phyloP scores from a whole-genome alignment of 2,888 invertebrate species.

The Eudasyphora cyanicolor region DNA sequence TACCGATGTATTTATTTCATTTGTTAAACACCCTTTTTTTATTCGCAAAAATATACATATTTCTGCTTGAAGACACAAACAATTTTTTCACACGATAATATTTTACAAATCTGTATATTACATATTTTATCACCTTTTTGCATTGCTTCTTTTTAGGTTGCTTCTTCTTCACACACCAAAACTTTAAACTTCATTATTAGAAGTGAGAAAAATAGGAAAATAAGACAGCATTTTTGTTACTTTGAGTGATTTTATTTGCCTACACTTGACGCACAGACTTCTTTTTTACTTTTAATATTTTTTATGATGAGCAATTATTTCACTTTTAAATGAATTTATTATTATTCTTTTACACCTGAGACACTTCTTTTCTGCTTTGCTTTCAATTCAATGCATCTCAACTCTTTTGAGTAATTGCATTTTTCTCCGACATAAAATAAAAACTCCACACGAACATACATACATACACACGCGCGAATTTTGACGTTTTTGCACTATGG shows the following conservation, averaged over 20 bases:
- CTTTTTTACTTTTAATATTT: background rate
- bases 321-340: conserved; percentile 22
- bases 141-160: conserved; percentile 27
- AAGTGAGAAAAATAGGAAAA: no score
- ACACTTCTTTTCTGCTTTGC: conserved; percentile 31
- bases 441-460: conserved; percentile 39
- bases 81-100: background rate
- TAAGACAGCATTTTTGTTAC: no score
- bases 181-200: background rate
- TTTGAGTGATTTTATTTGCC: background rate
- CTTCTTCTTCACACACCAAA: background rate
- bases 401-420: conserved; percentile 53
- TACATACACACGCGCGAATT: conserved; percentile 23
- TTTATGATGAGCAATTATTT: no score
- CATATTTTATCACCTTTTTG: conserved; percentile 21
- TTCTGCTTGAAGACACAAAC: no score
- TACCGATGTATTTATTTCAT: no score
- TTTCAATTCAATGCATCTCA: conserved; percentile 48
- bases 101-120: background rate
- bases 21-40: no score
- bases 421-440: conserved; percentile 49
- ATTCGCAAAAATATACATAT: background rate
- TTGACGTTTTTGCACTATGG: background rate
- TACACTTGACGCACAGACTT: background rate
- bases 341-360: conserved; percentile 43